phyloP scores from a whole-genome alignment of 1,140 invertebrate species.

The Rhopalosiphum padi region DNA sequence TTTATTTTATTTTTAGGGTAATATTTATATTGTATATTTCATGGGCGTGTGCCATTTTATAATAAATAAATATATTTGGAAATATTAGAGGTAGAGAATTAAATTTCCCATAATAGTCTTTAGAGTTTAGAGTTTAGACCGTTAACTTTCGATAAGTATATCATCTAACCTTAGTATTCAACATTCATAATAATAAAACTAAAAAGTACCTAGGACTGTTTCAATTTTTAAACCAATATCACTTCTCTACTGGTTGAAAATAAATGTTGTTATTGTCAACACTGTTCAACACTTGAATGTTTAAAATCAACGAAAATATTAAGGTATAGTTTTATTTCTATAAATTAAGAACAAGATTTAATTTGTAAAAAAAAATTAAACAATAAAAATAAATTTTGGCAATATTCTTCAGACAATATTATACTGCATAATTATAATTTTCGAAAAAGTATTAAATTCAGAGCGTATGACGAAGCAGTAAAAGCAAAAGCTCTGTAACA shows the following conservation, averaged over 20 bases:
- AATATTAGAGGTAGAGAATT: neutral
- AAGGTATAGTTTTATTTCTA: neutral
- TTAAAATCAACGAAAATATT: neutral
- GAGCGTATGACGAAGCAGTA: no score
- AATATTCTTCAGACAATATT: neutral
- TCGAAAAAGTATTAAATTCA: neutral
- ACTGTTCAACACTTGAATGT: neutral
- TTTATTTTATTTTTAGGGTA: neutral
- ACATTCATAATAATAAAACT: neutral
- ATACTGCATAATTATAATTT: neutral
- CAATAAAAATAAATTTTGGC: neutral
- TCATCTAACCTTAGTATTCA: neutral
- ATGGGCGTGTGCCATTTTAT: neutral
- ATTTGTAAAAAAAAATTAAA: neutral
- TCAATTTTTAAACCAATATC: neutral
- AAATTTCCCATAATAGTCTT: neutral
- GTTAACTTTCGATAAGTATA: neutral
- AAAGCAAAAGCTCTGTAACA: no score
- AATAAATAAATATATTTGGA: neutral
- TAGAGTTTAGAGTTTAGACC: no score
- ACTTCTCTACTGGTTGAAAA: neutral
- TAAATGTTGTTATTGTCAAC: neutral
- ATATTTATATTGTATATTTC: neutral
- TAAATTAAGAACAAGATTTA: neutral
- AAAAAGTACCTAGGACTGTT: neutral